Evolutionary conservation across 2,888 invertebrate species (phyloP), one percentile per base, ranked within the genome.

Genomic region (Morpho deidamia): DNA sequence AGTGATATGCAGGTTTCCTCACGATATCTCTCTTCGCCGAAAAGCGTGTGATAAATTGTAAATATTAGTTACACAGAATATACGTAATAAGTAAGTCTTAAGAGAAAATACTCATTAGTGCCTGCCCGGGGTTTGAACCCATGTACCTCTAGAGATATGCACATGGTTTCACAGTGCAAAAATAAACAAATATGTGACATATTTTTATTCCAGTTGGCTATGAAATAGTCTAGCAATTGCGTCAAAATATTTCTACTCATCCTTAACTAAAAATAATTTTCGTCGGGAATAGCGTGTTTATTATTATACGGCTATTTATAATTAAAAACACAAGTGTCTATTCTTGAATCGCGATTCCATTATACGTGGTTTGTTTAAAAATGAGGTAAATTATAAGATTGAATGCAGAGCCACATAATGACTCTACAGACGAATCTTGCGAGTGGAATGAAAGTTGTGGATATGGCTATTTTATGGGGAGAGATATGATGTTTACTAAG

Each of bases 341-440:
- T 66, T 66, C 62, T 60, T 54, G 56, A 60, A 56, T 42, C 52
- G 51, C 52, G 54, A 55, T 61, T 62, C 59, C 59, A 65, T 65
- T 67, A 64, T 63, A 55, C 62, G 58, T 62, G 57, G 68, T 71
- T 68, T 67, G 65, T 83, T 76, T 71, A 69, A 72, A 75, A 80
- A 76, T 71, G 72, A 72, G 69, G 71, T 78, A 73, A 81, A 82
- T 79, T 78, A 76, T 75, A 72, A 74, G 71, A 79, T 76, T 83
- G 78, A 83, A 83, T 80, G 76, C 71, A 64, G 67, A 68, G 63
- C 72, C 66, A 74, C 81, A 86, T 85, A 85, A 84, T 80, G 77
- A 65, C 68, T 73, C 82, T 81, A 71, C 68, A 61, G 65, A 69
- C 81, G 85, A 85, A 78, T 84, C 82, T 83, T 80, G 72, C 72